Evolutionary conservation across 2,888 invertebrate genomes (phyloP).

Genomic region (Linnaemya vulpina): DNA sequence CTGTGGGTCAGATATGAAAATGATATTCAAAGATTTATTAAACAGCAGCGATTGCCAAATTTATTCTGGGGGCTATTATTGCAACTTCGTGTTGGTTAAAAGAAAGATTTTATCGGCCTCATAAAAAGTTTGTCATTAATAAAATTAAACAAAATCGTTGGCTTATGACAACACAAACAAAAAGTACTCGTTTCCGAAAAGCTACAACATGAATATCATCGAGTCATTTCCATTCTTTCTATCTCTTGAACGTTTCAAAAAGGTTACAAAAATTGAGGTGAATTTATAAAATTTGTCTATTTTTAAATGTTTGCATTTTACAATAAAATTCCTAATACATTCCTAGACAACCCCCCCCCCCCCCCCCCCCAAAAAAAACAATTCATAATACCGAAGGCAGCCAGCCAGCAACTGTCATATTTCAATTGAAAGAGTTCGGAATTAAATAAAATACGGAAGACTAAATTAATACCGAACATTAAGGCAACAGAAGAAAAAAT

Average conservation of each 20-base stretch:
- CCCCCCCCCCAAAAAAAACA: constrained; percentile 3
- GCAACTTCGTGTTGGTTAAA: too few species aligned
- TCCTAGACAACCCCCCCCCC: constrained; percentile 47
- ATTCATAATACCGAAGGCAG: neutral
- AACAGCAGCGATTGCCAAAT: neutral
- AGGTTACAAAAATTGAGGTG: constrained; percentile 27
- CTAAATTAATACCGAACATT: constrained; percentile 64
- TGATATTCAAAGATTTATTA: neutral
- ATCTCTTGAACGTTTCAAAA: neutral
- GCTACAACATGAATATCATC: neutral
- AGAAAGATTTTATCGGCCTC: too few species aligned
- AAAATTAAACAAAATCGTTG: too few species aligned
- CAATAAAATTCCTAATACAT: constrained; percentile 40
- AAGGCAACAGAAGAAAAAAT: constrained; percentile 25
- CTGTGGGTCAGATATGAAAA: constrained; percentile 21
- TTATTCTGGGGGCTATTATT: neutral
- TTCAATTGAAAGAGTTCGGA: neutral
- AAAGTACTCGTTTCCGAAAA: neutral
- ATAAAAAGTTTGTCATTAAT: too few species aligned
- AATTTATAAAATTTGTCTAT: constrained; percentile 54
- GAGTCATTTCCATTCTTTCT: neutral
- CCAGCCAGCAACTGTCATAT: neutral
- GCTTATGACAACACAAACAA: too few species aligned
- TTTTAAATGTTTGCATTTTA: constrained; percentile 57
- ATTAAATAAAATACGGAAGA: constrained; percentile 39